Conservation (phyloP, 1,140 invertebrate species). For the Pogonomyrmex barbatus region DNA sequence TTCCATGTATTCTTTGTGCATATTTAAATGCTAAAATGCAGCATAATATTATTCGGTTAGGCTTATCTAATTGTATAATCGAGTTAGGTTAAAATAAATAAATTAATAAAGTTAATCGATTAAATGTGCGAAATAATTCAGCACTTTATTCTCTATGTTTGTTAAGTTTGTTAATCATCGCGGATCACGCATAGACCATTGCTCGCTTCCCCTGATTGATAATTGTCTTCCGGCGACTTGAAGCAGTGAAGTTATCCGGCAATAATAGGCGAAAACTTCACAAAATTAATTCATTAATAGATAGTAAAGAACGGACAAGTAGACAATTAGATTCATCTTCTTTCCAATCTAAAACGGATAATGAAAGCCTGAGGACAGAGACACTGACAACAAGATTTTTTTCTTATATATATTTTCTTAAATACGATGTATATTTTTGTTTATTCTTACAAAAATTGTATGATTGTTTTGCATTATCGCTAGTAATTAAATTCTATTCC, state of each 20-base stretch:
- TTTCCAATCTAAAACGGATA: background rate
- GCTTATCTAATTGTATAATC: constrained; percentile 4
- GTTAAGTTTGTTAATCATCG: constrained; percentile 9
- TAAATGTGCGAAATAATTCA: constrained; percentile 10
- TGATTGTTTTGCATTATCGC: background rate
- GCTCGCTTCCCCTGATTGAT: constrained; percentile 31
- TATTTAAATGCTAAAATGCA: background rate
- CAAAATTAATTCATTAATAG: constrained; percentile 22
- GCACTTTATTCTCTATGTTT: background rate
- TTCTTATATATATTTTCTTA: background rate
- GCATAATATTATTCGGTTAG: background rate
- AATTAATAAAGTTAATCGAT: constrained; percentile 17
- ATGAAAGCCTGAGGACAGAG: background rate
- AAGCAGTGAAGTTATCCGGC: constrained; percentile 1
- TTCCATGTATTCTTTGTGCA: background rate
- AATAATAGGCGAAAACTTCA: constrained; percentile 3
- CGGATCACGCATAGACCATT: constrained; percentile 5
- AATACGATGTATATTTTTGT: background rate
- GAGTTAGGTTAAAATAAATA: no score
- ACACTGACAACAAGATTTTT: background rate
- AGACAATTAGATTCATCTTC: background rate
- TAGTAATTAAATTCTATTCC: background rate
- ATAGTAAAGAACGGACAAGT: constrained; percentile 27
- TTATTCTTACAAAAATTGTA: no score
- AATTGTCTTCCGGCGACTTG: constrained; percentile 38